phyloP scores from a whole-genome alignment of 2,113 vertebrate genomes.

The Embiotoca jacksoni region DNA sequence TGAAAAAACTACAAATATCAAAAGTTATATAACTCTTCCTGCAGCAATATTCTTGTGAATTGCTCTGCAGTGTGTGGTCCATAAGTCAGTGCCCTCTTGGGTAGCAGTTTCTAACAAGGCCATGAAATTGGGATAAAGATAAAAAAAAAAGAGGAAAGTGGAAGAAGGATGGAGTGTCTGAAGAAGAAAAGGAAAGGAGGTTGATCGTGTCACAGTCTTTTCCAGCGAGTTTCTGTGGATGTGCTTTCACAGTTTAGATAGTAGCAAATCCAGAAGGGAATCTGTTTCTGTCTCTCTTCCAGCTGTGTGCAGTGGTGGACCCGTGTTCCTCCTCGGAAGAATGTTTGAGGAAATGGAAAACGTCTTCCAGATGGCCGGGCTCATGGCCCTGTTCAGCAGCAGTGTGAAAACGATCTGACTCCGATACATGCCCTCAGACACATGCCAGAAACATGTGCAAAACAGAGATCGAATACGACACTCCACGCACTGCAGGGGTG shows the following conservation, averaged over 20 bases:
- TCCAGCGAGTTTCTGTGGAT: slow-evolving; percentile 42
- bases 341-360: slow-evolving; percentile 81
- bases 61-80: slow-evolving; percentile 20
- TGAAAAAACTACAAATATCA: background rate
- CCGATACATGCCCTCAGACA: background rate
- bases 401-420: slow-evolving; percentile 39
- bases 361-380: slow-evolving; percentile 76
- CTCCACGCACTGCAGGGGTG: background rate
- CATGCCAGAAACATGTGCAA: slow-evolving; percentile 33
- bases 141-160: background rate
- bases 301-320: slow-evolving; percentile 62
- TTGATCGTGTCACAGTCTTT: slow-evolving; percentile 8
- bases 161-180: background rate
- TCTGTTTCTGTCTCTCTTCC: slow-evolving; percentile 5
- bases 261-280: slow-evolving; percentile 14
- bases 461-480: slow-evolving; percentile 1
- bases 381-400: slow-evolving; percentile 51
- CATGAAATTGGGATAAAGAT: slow-evolving; percentile 42
- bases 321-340: slow-evolving; percentile 63
- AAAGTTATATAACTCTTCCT: background rate
- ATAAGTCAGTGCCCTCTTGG: slow-evolving; percentile 22
- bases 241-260: slow-evolving; percentile 39
- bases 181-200: background rate
- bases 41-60: background rate
- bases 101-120: slow-evolving; percentile 3